Evolutionary conservation across 2,113 vertebrate genomes (phyloP).

Genomic region (Rhadina sibilatrix): DNA sequence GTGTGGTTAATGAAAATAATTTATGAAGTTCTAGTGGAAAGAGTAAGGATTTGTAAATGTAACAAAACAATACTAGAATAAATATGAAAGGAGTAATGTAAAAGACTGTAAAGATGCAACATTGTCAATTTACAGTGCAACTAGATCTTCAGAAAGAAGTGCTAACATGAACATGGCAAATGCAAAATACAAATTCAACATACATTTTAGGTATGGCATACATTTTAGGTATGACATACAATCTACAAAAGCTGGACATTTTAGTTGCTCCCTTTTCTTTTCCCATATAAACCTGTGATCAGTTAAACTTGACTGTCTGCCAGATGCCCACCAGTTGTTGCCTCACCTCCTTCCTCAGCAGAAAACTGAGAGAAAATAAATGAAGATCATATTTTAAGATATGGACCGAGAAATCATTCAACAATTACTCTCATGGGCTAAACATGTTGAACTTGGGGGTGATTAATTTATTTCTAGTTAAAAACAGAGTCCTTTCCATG

Average conservation of each 20-base stretch:
- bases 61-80: not conserved
- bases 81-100: not conserved
- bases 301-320: not conserved
- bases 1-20: not conserved
- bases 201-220: not conserved
- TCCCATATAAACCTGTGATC: not conserved
- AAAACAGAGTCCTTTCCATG: not conserved
- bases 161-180: not conserved
- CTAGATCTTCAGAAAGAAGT: not conserved
- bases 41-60: not conserved
- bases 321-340: not conserved
- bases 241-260: too few species aligned
- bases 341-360: not conserved
- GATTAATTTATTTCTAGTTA: not conserved
- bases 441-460: not conserved
- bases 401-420: not conserved
- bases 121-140: not conserved
- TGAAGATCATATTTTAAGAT: not conserved
- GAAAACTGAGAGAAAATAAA: not conserved
- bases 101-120: not conserved
- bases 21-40: not conserved
- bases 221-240: too few species aligned
- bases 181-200: not conserved
- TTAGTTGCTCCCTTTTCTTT: not conserved
- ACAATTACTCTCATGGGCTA: not conserved